Conservation (phyloP, 2,113 vertebrate species). For the Notarius quadriscutis region DNA sequence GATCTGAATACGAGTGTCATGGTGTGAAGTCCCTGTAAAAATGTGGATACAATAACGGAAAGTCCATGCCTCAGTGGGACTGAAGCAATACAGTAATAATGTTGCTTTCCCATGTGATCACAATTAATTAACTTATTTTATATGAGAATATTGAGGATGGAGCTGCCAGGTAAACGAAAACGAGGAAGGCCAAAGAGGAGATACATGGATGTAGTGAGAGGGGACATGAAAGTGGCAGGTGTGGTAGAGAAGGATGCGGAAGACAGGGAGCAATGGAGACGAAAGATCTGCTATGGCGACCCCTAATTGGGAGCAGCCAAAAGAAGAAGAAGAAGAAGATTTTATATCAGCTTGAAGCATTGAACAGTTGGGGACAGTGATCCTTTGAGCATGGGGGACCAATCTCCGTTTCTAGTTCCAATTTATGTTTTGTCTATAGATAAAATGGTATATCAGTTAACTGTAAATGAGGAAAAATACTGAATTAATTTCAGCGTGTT, state of each 20-base stretch:
- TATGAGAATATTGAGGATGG: too few species aligned
- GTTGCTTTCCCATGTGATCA: background rate
- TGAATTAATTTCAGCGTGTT: background rate
- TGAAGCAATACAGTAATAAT: background rate
- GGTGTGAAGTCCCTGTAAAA: background rate
- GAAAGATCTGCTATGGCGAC: too few species aligned
- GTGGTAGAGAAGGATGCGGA: too few species aligned
- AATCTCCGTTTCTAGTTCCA: background rate
- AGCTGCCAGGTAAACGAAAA: too few species aligned
- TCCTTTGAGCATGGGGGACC: background rate
- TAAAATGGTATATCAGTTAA: background rate
- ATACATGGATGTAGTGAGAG: too few species aligned
- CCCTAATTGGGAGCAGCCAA: too few species aligned
- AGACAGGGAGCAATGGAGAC: too few species aligned
- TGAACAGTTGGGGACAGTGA: background rate
- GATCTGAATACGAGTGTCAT: background rate
- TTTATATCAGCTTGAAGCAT: background rate
- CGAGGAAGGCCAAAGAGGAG: too few species aligned
- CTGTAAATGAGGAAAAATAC: background rate
- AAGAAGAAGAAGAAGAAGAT: background rate
- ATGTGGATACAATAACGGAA: background rate
- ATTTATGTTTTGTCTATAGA: background rate
- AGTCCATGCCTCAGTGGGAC: background rate
- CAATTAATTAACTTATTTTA: conserved; percentile 19
- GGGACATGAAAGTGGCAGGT: too few species aligned